Percentiles rank a stretch among this genome's conserved stretches.
Evolutionary conservation across 2,888 invertebrate genomes (phyloP).

Genomic region (Troides aeacus): DNA sequence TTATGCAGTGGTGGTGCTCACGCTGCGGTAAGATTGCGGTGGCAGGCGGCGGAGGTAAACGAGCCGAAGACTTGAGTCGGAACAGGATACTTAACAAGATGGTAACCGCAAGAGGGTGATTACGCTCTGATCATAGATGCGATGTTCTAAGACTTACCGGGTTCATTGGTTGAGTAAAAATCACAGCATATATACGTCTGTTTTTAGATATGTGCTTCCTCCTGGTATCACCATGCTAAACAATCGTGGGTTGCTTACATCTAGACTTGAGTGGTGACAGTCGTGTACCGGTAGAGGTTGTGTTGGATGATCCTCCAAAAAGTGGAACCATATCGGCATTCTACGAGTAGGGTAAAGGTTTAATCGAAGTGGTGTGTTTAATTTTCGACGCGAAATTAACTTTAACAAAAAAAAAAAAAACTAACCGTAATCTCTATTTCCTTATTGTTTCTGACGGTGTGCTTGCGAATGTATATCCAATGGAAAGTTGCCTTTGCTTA

Average conservation of each 20-base stretch:
- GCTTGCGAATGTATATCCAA: neutral
- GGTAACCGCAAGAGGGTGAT: conserved; percentile 39
- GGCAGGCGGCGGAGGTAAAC: conserved; percentile 22
- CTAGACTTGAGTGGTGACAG: too few relatives aligned
- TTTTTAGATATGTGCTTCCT: too few relatives aligned
- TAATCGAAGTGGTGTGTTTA: too few relatives aligned
- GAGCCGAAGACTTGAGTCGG: conserved; percentile 26
- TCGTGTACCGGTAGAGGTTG: too few relatives aligned
- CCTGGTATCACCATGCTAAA: too few relatives aligned
- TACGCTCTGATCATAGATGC: neutral
- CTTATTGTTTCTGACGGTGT: neutral
- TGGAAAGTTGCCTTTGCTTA: neutral
- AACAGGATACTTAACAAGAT: conserved; percentile 31
- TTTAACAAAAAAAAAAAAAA: neutral
- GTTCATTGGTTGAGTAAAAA: neutral
- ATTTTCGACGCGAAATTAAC: too few relatives aligned
- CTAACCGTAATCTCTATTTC: neutral
- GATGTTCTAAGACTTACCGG: neutral
- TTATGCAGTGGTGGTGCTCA: neutral
- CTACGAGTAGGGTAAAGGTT: too few relatives aligned
- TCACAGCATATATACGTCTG: neutral
- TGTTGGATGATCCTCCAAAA: too few relatives aligned
- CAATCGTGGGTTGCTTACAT: too few relatives aligned
- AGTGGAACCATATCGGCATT: too few relatives aligned
- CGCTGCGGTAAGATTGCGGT: conserved; percentile 27